A percentile compares a stretch with the other conserved stretches of the same genome.
Conservation (phyloP, 2,113 vertebrate genomes). For the Lasiurus borealis region DNA sequence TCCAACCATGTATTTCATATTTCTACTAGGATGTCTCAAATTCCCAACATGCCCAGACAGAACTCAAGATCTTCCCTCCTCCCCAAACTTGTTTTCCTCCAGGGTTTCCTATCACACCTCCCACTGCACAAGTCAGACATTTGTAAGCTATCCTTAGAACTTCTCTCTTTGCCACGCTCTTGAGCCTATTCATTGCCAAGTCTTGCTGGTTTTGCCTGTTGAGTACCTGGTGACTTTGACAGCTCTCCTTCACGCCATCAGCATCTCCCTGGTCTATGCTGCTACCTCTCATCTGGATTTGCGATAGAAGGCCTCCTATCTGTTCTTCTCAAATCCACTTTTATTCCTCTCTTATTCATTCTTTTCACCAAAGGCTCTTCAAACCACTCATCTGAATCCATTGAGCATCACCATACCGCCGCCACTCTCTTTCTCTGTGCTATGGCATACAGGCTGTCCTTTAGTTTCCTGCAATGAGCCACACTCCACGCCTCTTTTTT, state of each 20-base stretch:
- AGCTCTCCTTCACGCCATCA: neutral
- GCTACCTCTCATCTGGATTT: neutral
- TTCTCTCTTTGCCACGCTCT: neutral
- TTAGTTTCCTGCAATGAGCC: neutral
- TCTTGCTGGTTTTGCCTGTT: neutral
- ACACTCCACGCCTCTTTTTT: rapidly evolving
- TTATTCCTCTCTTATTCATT: neutral
- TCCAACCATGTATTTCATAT: neutral
- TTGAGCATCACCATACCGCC: too few species aligned
- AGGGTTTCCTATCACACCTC: neutral
- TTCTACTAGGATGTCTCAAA: neutral
- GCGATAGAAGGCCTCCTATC: neutral
- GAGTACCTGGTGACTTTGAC: neutral
- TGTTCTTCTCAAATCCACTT: neutral
- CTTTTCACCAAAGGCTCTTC: neutral
- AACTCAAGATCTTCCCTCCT: neutral
- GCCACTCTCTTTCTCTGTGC: rapidly evolving
- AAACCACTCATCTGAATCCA: neutral
- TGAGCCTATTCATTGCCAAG: rapidly evolving
- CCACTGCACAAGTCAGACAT: neutral
- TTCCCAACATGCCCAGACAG: neutral
- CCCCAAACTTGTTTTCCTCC: neutral
- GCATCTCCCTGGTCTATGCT: neutral
- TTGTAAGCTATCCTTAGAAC: neutral
- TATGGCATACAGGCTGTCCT: neutral